Evolutionary conservation across 2,888 invertebrate genomes (phyloP), one percentile per base, ranked within the genome.

Genomic region (Spicauda simplicius): DNA sequence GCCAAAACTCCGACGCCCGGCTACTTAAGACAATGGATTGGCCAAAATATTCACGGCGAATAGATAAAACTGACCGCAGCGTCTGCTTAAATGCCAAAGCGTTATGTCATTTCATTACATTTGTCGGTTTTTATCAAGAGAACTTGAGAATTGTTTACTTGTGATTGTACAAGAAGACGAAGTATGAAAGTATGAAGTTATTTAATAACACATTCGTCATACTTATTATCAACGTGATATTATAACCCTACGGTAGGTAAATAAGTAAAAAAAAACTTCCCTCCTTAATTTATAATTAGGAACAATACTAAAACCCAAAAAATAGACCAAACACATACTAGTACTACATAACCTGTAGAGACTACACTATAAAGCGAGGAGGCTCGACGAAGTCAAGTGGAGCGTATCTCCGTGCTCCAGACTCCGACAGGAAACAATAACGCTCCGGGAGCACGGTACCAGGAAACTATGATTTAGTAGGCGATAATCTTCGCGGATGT

Each of bases 341-440:
- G 16, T 7, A 20, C 41, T 41, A 41, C 58, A 58, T 48, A 48
- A 50, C 19, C n/a, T 11, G 18, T 25, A 25, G 25, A 25, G 25
- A 25, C 25, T 25, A 56, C n/a, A 16, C 41, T 41, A 33, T 33
- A 41, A 37, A 18, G 37, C 30, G 52, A 52, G 18, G 64, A 48
- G 52, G 20, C 41, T 33, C 57, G 37, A 37, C n/a, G 14, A 54
- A 48, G 65, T 66, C 74, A 81, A 81, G 79, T 84, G 83, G 78
- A 76, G 83, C 88, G 84, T 81, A 81, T 77, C 77, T 86, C 85
- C 78, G 76, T 74, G 74, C 76, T 82, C 84, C 79, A 84, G 86
- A 82, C 65, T 48, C 81, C 80, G 80, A 81, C 92, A 92, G 93
- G 93, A 93, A 93, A 91, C 87, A 93, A 92, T 93, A 93, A 92